These are phyloP conservation scores for Brienomyrus longianalis DNA, from an alignment of 2,113 vertebrate species.

Conservation along the genomic window DNA sequence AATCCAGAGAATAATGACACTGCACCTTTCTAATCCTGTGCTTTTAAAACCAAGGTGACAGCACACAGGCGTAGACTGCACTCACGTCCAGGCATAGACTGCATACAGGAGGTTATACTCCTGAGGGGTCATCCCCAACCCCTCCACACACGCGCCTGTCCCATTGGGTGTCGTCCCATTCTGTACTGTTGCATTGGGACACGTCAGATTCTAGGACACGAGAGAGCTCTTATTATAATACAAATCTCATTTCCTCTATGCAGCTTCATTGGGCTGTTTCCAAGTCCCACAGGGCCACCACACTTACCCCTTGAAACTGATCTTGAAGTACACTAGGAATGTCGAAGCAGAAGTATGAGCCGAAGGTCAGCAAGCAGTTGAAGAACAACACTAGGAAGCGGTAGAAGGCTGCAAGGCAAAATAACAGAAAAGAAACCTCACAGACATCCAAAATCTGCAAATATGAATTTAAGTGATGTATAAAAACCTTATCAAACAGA, in stretches of 20 bases:
- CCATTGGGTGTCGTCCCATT: conserved; percentile 38
- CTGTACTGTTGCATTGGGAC: conserved; percentile 51
- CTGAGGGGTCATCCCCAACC: conserved; percentile 70
- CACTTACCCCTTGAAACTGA: conserved; percentile 69
- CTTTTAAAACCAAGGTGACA: neutral
- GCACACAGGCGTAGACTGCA: neutral
- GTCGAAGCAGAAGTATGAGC: conserved; percentile 73
- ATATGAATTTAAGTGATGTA: neutral
- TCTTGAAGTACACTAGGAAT: conserved; percentile 72
- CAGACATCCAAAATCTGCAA: neutral
- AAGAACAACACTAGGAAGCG: conserved; percentile 70
- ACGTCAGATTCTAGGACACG: conserved; percentile 63
- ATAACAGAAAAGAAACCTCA: neutral
- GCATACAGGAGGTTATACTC: conserved; percentile 72
- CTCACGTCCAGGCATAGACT: conserved; percentile 69
- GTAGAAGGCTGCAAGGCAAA: conserved; percentile 42
- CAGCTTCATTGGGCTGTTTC: neutral
- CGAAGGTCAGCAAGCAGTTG: conserved; percentile 70
- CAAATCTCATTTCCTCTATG: neutral
- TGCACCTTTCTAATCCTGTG: neutral
- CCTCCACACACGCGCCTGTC: conserved; percentile 55
- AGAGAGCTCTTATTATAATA: conserved; percentile 3
- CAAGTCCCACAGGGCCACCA: neutral
- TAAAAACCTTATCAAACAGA: neutral
- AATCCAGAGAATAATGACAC: neutral